Percentiles rank a stretch among this genome's conserved stretches.
These are phyloP conservation scores for Trinectes maculatus DNA, from an alignment of 2,113 vertebrate genomes.

Conservation along the genomic window DNA sequence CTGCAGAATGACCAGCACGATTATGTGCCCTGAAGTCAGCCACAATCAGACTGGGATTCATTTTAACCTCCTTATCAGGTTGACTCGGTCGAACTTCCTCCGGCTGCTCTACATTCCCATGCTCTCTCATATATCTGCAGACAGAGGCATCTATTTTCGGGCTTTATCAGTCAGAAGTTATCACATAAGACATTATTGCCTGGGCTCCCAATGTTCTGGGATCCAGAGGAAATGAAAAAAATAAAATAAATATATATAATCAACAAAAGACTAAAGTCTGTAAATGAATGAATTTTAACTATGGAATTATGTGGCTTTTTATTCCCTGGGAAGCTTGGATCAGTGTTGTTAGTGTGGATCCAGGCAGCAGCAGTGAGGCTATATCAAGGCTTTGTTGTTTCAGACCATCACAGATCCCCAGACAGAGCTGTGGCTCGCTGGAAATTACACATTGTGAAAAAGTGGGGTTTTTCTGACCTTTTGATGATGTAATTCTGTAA, in stretches of 20 bases:
- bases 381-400: slow-evolving; percentile 4
- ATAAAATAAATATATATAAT: no score
- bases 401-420: background rate
- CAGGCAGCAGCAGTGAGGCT: background rate
- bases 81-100: slow-evolving; percentile 54
- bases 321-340: no score
- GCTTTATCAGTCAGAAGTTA: slow-evolving; percentile 31
- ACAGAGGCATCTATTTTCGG: slow-evolving; percentile 48
- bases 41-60: slow-evolving; percentile 10
- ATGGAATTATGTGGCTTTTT: no score
- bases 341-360: background rate
- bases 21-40: slow-evolving; percentile 17
- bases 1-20: slow-evolving; percentile 21
- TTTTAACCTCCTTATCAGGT: slow-evolving; percentile 60
- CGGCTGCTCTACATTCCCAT: slow-evolving; percentile 26
- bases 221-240: slow-evolving; percentile 1
- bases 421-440: slow-evolving; percentile 18
- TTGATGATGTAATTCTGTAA: slow-evolving; percentile 31
- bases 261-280: background rate
- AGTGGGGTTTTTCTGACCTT: slow-evolving; percentile 22
- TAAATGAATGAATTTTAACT: background rate
- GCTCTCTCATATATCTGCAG: slow-evolving; percentile 38
- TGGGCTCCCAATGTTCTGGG: background rate
- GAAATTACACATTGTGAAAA: slow-evolving; percentile 18
- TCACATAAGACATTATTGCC: slow-evolving; percentile 24